phyloP scores from a whole-genome alignment of 2,797 vertebrate genomes.

The Chrysocyon brachyurus region DNA sequence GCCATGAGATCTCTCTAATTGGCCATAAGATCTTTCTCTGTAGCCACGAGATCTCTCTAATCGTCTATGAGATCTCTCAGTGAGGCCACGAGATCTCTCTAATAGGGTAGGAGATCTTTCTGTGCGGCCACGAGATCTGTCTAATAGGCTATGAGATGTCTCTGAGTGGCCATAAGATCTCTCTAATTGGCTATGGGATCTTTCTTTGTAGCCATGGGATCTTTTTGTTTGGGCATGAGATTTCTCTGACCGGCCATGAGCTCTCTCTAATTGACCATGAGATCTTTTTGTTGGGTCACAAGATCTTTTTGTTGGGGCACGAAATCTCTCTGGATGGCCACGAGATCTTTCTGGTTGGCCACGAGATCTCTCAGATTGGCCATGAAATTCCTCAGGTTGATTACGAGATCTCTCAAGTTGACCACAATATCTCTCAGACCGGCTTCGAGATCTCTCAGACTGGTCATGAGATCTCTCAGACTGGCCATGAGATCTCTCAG shows the following conservation, averaged over 20 bases:
- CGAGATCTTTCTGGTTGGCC: not conserved
- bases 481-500: not conserved
- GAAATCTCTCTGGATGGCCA: not conserved
- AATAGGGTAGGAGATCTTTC: accelerated
- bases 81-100: not conserved
- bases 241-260: not conserved
- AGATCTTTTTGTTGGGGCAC: not conserved
- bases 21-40: not conserved
- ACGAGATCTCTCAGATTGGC: not conserved
- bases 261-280: not conserved
- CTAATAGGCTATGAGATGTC: accelerated
- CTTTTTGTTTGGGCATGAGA: not conserved
- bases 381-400: no score
- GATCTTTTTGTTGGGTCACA: not conserved
- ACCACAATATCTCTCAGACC: not conserved
- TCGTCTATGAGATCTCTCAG: not conserved
- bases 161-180: not conserved
- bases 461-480: not conserved
- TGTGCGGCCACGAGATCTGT: not conserved
- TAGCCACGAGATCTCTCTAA: not conserved
- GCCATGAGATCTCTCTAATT: not conserved
- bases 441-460: not conserved
- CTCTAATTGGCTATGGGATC: accelerated
- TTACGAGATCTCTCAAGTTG: not conserved
- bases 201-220: not conserved